Evolutionary conservation across 2,113 vertebrate species (phyloP).

Genomic region (Pungitius pungitius): DNA sequence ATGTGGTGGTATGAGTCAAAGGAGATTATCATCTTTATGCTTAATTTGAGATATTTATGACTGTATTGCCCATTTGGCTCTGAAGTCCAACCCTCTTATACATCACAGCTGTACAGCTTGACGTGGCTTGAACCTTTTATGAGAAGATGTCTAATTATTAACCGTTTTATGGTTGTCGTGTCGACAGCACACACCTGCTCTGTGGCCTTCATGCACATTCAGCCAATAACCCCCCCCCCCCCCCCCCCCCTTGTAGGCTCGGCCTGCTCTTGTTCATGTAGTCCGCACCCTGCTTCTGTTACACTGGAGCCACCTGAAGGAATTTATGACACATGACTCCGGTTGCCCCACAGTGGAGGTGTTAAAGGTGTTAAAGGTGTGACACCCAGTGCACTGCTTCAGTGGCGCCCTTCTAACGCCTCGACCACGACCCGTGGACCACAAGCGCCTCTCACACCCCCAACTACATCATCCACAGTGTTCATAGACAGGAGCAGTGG

Average conservation of each 20-base stretch:
- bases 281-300: not conserved
- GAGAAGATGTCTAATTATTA: conserved; percentile 51
- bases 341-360: no score
- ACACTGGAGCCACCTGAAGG: not conserved
- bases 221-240: conserved; percentile 18
- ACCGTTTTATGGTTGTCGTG: conserved; percentile 46
- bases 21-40: not conserved
- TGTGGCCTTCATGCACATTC: conserved; percentile 21
- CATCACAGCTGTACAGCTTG: not conserved
- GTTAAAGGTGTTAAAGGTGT: no score
- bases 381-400: no score
- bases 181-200: conserved; percentile 25
- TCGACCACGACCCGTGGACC: no score
- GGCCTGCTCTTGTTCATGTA: not conserved
- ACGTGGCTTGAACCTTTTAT: conserved; percentile 13
- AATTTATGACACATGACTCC: no score
- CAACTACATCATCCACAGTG: no score
- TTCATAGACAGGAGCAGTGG: not conserved
- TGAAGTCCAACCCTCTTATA: not conserved
- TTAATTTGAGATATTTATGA: not conserved
- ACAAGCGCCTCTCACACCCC: no score
- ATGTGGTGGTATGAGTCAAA: not conserved
- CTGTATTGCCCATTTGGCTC: not conserved
- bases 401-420: no score
- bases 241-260: not conserved